A percentile compares a stretch with the other conserved stretches of the same genome.
phyloP scores from a whole-genome alignment of 2,797 vertebrate genomes.

The Mormyrops boulengeri region DNA sequence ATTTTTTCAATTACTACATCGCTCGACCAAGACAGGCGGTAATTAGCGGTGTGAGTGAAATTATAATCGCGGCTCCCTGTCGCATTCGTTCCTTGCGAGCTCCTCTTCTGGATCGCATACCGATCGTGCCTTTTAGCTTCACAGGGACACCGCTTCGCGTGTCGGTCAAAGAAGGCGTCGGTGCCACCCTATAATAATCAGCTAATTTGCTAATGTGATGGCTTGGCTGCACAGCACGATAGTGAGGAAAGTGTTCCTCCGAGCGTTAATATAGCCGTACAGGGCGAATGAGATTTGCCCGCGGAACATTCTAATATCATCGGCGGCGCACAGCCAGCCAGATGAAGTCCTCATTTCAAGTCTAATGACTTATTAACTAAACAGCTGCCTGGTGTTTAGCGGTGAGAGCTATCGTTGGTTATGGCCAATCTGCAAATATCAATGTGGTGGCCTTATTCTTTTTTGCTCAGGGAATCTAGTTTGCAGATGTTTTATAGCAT shows the following conservation, averaged over 20 bases:
- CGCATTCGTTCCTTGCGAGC: background rate
- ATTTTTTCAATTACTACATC: slow-evolving; percentile 11
- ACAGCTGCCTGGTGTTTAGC: background rate
- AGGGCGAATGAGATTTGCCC: background rate
- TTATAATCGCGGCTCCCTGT: background rate
- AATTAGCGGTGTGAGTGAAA: background rate
- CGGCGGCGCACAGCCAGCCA: background rate
- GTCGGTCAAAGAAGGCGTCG: background rate
- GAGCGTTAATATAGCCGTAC: background rate
- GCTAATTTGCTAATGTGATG: background rate
- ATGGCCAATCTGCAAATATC: background rate
- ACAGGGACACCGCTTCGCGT: background rate
- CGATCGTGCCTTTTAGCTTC: background rate
- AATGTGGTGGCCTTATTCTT: background rate
- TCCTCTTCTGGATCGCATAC: background rate
- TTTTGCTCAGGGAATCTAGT: background rate
- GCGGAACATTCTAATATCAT: background rate
- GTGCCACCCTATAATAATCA: background rate
- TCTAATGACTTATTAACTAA: background rate
- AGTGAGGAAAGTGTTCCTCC: background rate
- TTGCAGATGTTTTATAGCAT: background rate
- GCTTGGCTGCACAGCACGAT: background rate
- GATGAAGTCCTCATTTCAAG: background rate
- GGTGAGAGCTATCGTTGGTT: background rate
- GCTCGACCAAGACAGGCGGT: background rate